Evolutionary conservation across 2,888 invertebrate species (phyloP).

Genomic region (Allacma fusca): DNA sequence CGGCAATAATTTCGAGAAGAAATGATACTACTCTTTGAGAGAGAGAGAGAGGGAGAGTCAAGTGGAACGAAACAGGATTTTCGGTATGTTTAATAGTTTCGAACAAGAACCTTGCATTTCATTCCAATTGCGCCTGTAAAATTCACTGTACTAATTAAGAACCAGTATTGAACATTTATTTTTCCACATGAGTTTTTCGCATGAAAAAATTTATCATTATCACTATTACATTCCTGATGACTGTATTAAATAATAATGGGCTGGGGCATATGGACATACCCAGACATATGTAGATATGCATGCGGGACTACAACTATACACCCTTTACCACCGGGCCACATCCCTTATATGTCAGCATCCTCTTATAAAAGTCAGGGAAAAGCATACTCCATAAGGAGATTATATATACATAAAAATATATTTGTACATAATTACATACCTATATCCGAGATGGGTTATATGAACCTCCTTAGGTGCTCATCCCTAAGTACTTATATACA

Average conservation of each 20-base stretch:
- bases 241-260: conserved; percentile 27
- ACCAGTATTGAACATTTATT: conserved; percentile 21
- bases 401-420: no score
- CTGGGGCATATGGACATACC: background rate
- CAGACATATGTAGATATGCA: background rate
- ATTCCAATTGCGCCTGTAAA: conserved; percentile 17
- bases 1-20: conserved; percentile 1
- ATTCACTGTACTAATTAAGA: conserved; percentile 23
- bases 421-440: no score
- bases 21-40: background rate
- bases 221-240: conserved; percentile 31
- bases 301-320: no score
- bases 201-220: conserved; percentile 30
- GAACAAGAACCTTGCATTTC: background rate
- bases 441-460: background rate
- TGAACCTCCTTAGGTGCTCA: background rate
- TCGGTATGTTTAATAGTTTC: background rate
- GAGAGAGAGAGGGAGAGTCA: background rate
- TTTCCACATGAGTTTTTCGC: conserved; percentile 23
- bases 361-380: no score
- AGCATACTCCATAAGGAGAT: no score
- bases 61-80: conserved; percentile 25
- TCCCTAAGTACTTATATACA: background rate
- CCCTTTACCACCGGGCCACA: no score
- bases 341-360: no score